Evolutionary conservation across 2,888 invertebrate species (phyloP).

Genomic region (Aphelenchoides bicaudatus): DNA sequence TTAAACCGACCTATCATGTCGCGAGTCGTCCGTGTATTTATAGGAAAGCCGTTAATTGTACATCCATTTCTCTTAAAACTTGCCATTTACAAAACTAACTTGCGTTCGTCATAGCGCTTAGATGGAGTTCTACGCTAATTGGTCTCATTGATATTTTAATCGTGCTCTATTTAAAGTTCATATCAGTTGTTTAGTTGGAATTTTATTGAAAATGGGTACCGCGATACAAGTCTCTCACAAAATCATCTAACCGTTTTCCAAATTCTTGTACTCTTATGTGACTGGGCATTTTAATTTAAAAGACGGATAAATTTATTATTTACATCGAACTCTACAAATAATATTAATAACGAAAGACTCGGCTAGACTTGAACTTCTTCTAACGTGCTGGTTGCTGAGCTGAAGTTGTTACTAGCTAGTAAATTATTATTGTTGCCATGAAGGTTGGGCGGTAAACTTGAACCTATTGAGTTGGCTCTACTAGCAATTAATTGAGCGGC

Average conservation of each 20-base stretch:
- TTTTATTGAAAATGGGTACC: too few species aligned
- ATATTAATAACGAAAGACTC: neutral
- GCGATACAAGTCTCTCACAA: conserved; percentile 1
- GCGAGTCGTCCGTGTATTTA: too few species aligned
- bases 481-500: conserved; percentile 17
- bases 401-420: too few species aligned
- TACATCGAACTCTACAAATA: neutral
- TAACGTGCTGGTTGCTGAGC: conserved; percentile 19
- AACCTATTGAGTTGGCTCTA: conserved; percentile 21
- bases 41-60: too few species aligned
- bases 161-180: too few species aligned
- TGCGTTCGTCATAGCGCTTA: too few species aligned
- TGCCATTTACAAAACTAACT: too few species aligned
- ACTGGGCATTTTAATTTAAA: neutral
- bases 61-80: too few species aligned
- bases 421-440: conserved; percentile 15
- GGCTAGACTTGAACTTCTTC: conserved; percentile 28
- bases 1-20: too few species aligned
- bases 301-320: neutral
- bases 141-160: too few species aligned
- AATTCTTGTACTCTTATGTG: neutral
- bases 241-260: neutral
- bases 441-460: neutral
- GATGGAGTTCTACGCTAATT: too few species aligned
- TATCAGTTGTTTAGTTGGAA: too few species aligned